Evolutionary conservation across 1,140 invertebrate species (phyloP), one percentile per base, ranked within the genome.

Genomic region (Onthophagus taurus): DNA sequence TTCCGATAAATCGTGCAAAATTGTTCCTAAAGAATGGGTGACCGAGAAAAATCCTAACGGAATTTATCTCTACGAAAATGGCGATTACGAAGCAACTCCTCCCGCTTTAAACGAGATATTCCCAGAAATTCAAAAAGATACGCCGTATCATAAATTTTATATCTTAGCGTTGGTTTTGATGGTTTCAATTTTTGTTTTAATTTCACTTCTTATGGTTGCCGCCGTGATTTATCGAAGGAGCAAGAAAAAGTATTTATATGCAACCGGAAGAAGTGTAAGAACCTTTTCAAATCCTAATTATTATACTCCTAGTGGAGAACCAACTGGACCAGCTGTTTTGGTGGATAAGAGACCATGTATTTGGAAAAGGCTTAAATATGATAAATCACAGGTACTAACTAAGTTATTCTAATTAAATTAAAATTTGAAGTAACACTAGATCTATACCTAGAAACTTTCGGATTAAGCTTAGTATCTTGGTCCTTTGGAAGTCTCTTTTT

Each of bases 221-320:
- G 71, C 70, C 48, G 55, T 78, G 3, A 61, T 74, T 3, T 69
- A 70, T n/a, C 70, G 72, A 47, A 70, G 66, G 51, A 69, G 68
- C 24, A 75, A 72, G 45, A 73, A 77, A 52, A 75, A 76, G 34
- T 74, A 77, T 44, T 59, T 71, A 13, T 72, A 75, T 31, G 68
- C 69, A 6, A 73, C 70, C 35, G 69, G 79, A 39, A 68, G 78
- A 43, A 79, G 76, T 30, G 75, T 81, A 0, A 61, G 83, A 37
- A 83, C 81, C 0, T 86, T 84, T 60, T 78, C 81, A 1, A 87
- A 87, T 69, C 84, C 83, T 1, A 85, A 83, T 54, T 87, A 87
- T 54, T 80, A 77, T 51, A 74, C 76, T n/a, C 77, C 77, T 11
- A 47, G 51, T 26, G 50, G 51, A 41, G 58, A 61, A 36, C 67